phyloP scores from a whole-genome alignment of 2,888 invertebrate species.

The Volucella inflata region DNA sequence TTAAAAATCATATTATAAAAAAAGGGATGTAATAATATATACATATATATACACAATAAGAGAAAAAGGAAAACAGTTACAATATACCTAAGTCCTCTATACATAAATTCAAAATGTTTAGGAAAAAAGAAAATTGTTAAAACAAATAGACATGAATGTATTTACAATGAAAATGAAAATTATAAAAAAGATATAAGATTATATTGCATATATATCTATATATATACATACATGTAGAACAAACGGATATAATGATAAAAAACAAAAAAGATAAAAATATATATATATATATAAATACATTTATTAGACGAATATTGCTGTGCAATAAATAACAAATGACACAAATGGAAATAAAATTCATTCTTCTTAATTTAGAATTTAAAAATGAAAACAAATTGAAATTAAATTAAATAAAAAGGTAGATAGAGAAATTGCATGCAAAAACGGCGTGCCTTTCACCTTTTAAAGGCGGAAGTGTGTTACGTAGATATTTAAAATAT shows the following conservation, averaged over 20 bases:
- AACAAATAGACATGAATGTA: slow-evolving; percentile 74
- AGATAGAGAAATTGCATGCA: slow-evolving; percentile 74
- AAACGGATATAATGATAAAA: slow-evolving; percentile 78
- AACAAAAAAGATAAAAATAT: slow-evolving; percentile 62
- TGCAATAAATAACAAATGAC: slow-evolving; percentile 75
- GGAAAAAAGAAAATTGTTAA: slow-evolving; percentile 64
- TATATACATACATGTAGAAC: slow-evolving; percentile 78
- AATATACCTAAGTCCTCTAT: slow-evolving; percentile 62
- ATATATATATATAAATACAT: slow-evolving; percentile 55
- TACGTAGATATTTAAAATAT: slow-evolving; percentile 73
- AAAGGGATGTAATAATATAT: neutral
- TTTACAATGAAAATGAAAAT: slow-evolving; percentile 75
- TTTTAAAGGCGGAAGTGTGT: slow-evolving; percentile 65
- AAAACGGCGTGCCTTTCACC: slow-evolving; percentile 66
- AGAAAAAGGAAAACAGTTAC: slow-evolving; percentile 30
- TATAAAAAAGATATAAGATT: slow-evolving; percentile 68
- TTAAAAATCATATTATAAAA: slow-evolving; percentile 35
- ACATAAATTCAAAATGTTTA: slow-evolving; percentile 56
- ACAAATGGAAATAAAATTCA: slow-evolving; percentile 60
- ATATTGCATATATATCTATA: slow-evolving; percentile 77
- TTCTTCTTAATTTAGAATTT: slow-evolving; percentile 72
- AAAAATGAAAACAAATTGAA: slow-evolving; percentile 22
- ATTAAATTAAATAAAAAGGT: slow-evolving; percentile 22
- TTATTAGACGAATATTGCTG: slow-evolving; percentile 75
- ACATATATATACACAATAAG: slow-evolving; percentile 47